phyloP scores from a whole-genome alignment of 2,113 vertebrate genomes.

The Phaethornis superciliosus region DNA sequence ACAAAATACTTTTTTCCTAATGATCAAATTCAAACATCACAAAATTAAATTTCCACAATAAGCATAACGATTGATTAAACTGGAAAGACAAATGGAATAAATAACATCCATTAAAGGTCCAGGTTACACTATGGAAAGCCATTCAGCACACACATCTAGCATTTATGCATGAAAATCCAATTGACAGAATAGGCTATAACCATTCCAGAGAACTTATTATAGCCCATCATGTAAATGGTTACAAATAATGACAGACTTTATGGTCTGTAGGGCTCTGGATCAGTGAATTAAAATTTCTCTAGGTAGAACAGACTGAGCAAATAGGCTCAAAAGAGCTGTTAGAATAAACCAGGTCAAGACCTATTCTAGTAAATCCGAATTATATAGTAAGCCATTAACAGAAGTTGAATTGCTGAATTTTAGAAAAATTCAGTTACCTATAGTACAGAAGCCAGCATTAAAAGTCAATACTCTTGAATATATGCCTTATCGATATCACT shows the following conservation, averaged over 20 bases:
- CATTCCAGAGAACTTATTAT: not conserved
- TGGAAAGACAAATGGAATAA: constrained; percentile 16
- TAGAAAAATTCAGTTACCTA: constrained; percentile 12
- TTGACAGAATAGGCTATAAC: constrained; percentile 1
- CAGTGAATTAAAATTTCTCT: constrained; percentile 26
- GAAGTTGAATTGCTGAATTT: constrained; percentile 4
- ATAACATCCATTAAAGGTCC: not conserved
- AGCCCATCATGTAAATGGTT: constrained; percentile 6
- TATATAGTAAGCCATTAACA: not conserved
- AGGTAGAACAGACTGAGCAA: not conserved
- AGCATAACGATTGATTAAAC: not conserved
- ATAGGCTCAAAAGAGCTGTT: constrained; percentile 25
- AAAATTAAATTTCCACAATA: not conserved
- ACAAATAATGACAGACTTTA: constrained; percentile 3
- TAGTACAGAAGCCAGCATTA: not conserved
- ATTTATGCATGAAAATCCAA: constrained; percentile 18
- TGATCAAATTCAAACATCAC: not conserved
- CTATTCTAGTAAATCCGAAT: constrained; percentile 7
- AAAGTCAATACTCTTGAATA: not conserved
- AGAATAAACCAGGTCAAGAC: not conserved
- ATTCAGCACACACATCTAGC: not conserved
- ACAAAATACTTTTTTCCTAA: not conserved
- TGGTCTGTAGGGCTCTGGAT: not conserved
- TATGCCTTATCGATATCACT: not conserved
- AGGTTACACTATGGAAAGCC: not conserved